Base-by-base conservation (phyloP, 2,113 vertebrate species). In the Eurypyga helias region DNA sequence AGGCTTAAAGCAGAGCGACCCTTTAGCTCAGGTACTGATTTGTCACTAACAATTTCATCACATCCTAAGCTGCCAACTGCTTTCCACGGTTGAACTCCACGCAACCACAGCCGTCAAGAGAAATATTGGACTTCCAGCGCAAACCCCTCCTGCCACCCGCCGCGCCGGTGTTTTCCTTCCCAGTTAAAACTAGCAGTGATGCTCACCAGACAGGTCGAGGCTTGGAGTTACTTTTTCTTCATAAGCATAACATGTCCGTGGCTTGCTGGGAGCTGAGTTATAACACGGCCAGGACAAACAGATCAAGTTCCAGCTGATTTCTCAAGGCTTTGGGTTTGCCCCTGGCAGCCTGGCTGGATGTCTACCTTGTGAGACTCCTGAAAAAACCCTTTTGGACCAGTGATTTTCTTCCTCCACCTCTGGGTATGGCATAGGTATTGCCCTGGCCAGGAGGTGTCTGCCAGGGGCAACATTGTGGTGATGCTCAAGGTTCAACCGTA, bases 301-400 rank as follows among this genome's bases (percentile, higher is more conserved):
- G 94, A 96, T 95, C 80, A 83, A 79, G 89, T 97, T 96, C 89
- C 96, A 96, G 81, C 41, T 73, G 78, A 96, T 93, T 90, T 96
- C 75, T 82, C 10, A 3, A 92, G 51, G 71, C 71, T 51, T 52
- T 87, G 73, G 55, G 86, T 72, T 94, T 95, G 90, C 87, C 80
- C 55, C 73, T 81, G 77, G 51, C 81, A 95, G 86, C 87, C 43
- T 58, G 10, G 77, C 24, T 90, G 88, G 91, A 88, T 28, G 48
- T 78, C 73, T 83, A 88, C 83, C 89, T 89, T 92, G 54, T 51
- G 29, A 91, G 76, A 55, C 87, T 94, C 58, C 72, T 90, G 80
- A 86, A 95, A 96, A 90, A 73, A 33, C 36, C 52, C 31, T 51
- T 89, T 43, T 12, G 26, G 38, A 61, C 25, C 48, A 80, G 33